Base-by-base conservation (phyloP, 2,797 vertebrate genomes). In the Pipistrellus pygmaeus region DNA sequence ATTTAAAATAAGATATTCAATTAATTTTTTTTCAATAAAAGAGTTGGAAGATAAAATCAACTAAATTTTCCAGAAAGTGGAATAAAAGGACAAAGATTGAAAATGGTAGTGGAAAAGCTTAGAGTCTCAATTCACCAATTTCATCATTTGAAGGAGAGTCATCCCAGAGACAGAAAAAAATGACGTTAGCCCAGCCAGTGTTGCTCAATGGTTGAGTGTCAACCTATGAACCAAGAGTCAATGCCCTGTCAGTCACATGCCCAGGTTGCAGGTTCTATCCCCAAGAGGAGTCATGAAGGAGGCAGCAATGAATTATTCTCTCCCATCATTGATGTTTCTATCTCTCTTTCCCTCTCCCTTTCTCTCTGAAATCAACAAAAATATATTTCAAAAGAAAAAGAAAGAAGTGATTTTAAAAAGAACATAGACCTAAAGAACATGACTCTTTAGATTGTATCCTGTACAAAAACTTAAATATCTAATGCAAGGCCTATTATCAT, bases 31-130 rank as follows among this genome's bases (percentile, higher is more conserved):
- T 83, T 48, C 25, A 77, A 0, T 68, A 25, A 10, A 60, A 51
- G 23, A 71, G 21, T 51, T 90, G 68, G 30, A 78, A 91, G 48
- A 55, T 48, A 66, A 32, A 2, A 17, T 41, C 17, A 76, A 72
- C 46, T 81, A 78, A 55, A 82, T 76, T 60, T 76, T 93, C 38
- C 46, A 66, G 32, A 73, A 93, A 83, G 68, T 44, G 25, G 17
- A 73, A 68, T 62, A 88, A 48, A 82, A 71, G 57, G 76, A n/a
- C 25, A 66, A 5, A 83, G 1, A n/a, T 78, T 32, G 32, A 85
- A 95, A 84, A 78, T 32, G 48, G 41, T 17, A 64, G 3, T 62
- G 21, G 60, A 85, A 77, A 83, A 44, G 2, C 71, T 51, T 82
- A 69, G 15, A 6, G 55, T 27, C 57, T 48, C 11, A 51, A 86